Evolutionary conservation across 2,113 vertebrate species (phyloP), one percentile per base, ranked within the genome.

Genomic region (Mionectes macconnelli): DNA sequence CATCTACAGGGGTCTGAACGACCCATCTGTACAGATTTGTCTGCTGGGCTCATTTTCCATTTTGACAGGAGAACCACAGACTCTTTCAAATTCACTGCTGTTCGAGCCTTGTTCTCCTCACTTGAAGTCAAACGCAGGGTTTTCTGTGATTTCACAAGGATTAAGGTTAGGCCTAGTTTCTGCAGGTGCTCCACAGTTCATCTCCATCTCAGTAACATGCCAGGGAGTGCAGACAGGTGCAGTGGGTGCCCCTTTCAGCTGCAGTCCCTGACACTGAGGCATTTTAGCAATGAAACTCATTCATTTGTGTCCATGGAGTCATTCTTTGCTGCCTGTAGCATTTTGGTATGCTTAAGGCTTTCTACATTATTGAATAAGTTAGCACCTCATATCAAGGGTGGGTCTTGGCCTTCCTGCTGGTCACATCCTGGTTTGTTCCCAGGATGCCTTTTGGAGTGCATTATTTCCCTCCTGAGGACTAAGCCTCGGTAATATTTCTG

Each of bases 251-350:
- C 5, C 40, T 25, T 77, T n/a, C 56, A 87, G 77, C 33, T 87
- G 30, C 56, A 42, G 2, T 19, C 21, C 14, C 14, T n/a, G 37
- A 63, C 67, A 5, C 2, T 40, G 12, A 27, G 52, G 30, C 18
- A 39, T 49, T 82, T 68, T 22, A 80, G 57, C 22, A 63, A 39
- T 63, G 21, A 35, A 80, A 69, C 21, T 70, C 3, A 19, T 28
- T 80, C 18, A 9, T 24, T 35, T 67, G 21, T 19, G 23, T n/a
- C 37, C n/a, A 18, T 39, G 14, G 14, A 44, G 37, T 74, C 72
- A 30, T 1, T 5, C 8, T 77, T 45, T 94, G 64, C 50, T 82
- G 49, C 35, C 0, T 0, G 0, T 39, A 53, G 8, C 12, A 33
- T 28, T 21, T 21, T 68, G 18, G 4, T 55, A 35, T 33, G 55